These are phyloP conservation scores for Heliothis peltigera DNA, from an alignment of 2,888 invertebrate species.

Conservation along the genomic window DNA sequence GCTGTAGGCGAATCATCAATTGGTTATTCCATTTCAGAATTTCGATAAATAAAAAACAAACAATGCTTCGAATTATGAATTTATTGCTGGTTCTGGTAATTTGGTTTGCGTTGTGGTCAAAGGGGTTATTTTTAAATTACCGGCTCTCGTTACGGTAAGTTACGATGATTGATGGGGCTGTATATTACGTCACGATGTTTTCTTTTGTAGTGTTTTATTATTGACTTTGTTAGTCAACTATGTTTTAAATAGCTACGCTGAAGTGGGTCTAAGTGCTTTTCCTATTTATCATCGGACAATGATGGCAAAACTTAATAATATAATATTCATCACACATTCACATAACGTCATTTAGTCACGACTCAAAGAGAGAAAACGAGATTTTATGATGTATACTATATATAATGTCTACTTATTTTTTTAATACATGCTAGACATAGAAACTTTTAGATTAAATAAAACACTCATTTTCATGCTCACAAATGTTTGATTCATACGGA, in stretches of 20 bases:
- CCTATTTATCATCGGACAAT: too few species aligned
- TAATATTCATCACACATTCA: too few species aligned
- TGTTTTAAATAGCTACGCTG: background rate
- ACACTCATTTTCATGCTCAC: too few species aligned
- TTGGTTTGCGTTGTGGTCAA: conserved; percentile 8
- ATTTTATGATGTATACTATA: too few species aligned
- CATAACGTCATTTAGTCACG: too few species aligned
- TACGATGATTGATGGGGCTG: background rate
- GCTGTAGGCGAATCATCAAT: conserved; percentile 13
- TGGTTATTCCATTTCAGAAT: conserved; percentile 21
- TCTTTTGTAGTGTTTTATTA: background rate
- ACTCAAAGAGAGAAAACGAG: too few species aligned
- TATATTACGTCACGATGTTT: background rate
- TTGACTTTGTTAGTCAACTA: background rate
- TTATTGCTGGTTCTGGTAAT: conserved; percentile 14
- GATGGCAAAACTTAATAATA: too few species aligned
- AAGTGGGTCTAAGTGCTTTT: too few species aligned
- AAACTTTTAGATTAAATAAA: too few species aligned
- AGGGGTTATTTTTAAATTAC: conserved; percentile 31
- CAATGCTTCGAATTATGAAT: conserved; percentile 15
- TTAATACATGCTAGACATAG: too few species aligned
- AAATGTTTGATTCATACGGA: too few species aligned
- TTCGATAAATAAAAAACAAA: conserved; percentile 32
- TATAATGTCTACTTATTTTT: background rate
- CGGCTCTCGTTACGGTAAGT: background rate